Percentiles rank a stretch among this genome's conserved stretches.
These are phyloP conservation scores for Diarsia mendica DNA, from an alignment of 2,888 invertebrate species.

Conservation along the genomic window DNA sequence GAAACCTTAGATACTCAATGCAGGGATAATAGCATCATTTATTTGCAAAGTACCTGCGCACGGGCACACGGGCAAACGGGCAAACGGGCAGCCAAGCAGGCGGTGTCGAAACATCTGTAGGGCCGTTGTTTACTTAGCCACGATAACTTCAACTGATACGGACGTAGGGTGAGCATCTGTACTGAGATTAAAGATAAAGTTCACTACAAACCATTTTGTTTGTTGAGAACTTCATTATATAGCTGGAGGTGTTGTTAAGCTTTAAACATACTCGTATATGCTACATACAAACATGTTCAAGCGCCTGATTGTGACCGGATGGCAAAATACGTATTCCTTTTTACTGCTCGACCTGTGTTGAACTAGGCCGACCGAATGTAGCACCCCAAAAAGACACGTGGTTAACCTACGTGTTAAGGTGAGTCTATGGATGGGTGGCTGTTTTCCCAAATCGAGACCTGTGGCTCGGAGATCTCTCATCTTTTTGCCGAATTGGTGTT, in stretches of 20 bases:
- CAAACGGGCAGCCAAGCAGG: slow-evolving; percentile 9
- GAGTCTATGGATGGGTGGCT: neutral
- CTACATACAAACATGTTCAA: neutral
- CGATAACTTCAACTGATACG: slow-evolving; percentile 63
- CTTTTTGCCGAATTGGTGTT: too few relatives aligned
- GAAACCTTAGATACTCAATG: slow-evolving; percentile 21
- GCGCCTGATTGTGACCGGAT: neutral
- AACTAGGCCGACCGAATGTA: neutral
- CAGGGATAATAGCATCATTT: slow-evolving; percentile 56
- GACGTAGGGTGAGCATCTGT: slow-evolving; percentile 54
- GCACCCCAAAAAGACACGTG: neutral
- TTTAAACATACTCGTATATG: neutral
- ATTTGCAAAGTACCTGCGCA: slow-evolving; percentile 62
- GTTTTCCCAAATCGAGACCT: neutral
- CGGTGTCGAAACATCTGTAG: slow-evolving; percentile 71
- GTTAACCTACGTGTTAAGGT: neutral
- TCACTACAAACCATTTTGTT: slow-evolving; percentile 21
- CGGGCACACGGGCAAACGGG: too few relatives aligned
- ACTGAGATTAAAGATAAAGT: slow-evolving; percentile 44
- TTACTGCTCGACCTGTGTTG: neutral
- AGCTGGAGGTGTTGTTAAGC: neutral
- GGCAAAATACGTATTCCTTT: neutral
- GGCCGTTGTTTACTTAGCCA: slow-evolving; percentile 66
- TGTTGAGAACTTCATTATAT: slow-evolving; percentile 40
- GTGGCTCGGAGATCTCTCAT: neutral